Evolutionary conservation across 2,888 invertebrate species (phyloP).

Genomic region (Lordiphosa andalusiaca): DNA sequence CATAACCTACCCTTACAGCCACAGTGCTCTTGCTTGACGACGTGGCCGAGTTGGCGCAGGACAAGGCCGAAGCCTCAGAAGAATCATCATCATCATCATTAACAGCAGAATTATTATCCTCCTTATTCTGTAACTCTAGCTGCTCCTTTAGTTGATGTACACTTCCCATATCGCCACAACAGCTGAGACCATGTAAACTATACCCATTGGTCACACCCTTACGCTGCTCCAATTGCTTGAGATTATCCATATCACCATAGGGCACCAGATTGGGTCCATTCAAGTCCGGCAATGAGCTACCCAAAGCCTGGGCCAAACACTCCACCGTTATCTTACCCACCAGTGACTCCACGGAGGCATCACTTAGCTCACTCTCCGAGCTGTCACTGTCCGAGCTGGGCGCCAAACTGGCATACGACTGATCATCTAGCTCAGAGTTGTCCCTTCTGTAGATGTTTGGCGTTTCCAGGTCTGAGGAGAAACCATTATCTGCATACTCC

Average conservation of each 20-base stretch:
- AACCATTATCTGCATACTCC: conserved; percentile 29
- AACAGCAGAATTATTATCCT: conserved; percentile 19
- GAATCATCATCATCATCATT: conserved; percentile 16
- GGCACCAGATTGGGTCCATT: conserved; percentile 60
- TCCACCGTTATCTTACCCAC: conserved; percentile 51
- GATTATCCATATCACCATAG: conserved; percentile 59
- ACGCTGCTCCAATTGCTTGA: conserved; percentile 48
- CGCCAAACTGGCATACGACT: conserved; percentile 41
- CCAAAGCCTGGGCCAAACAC: conserved; percentile 61
- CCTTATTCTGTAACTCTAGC: conserved; percentile 1
- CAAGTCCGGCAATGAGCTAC: conserved; percentile 47
- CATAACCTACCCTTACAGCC: conserved; percentile 42
- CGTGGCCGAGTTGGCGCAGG: conserved; percentile 9
- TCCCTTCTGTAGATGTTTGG: conserved; percentile 10
- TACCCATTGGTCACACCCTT: conserved; percentile 39
- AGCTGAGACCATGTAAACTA: conserved; percentile 30
- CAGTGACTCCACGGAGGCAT: conserved; percentile 55
- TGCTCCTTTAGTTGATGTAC: conserved; percentile 2
- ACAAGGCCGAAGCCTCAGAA: conserved; percentile 22
- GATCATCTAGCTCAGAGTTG: conserved; percentile 32
- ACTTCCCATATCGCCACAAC: conserved; percentile 54
- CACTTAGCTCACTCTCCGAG: conserved; percentile 55
- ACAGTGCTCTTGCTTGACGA: conserved; percentile 25
- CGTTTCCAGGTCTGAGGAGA: conserved; percentile 46
- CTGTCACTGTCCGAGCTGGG: conserved; percentile 38